phyloP scores from a whole-genome alignment of 1,140 invertebrate genomes.

The Chironomus tepperi region DNA sequence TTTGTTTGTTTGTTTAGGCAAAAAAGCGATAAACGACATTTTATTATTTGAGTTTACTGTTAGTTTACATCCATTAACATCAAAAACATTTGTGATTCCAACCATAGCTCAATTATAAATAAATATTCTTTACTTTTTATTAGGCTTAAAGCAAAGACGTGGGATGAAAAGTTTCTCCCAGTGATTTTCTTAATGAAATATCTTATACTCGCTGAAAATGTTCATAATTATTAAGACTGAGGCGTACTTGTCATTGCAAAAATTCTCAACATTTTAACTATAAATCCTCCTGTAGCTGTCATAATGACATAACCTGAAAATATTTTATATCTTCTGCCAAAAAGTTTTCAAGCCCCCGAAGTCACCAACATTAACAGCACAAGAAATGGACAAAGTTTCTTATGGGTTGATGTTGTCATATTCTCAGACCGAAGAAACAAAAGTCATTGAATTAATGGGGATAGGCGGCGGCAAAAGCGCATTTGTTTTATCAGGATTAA shows the following conservation, averaged over 20 bases:
- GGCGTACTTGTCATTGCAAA: not conserved
- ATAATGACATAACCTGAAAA: not conserved
- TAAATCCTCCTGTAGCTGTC: not conserved
- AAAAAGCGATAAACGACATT: conserved; percentile 22
- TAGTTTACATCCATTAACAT: conserved; percentile 24
- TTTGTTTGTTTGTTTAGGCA: conserved; percentile 22
- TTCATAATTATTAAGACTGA: no score
- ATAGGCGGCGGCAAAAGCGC: no score
- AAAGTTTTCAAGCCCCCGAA: not conserved
- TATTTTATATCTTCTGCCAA: not conserved
- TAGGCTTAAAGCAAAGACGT: no score
- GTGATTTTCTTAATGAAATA: no score
- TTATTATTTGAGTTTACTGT: conserved; percentile 23
- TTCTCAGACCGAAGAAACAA: no score
- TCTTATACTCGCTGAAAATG: no score
- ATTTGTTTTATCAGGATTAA: no score
- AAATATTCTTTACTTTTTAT: not conserved
- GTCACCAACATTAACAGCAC: not conserved
- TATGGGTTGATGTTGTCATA: not conserved
- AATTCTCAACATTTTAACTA: not conserved
- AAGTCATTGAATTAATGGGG: no score
- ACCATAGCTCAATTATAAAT: conserved; percentile 18
- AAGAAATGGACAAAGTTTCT: not conserved
- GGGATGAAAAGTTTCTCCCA: no score
- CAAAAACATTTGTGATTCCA: conserved; percentile 24